Percentiles rank a stretch among this genome's conserved stretches.
Evolutionary conservation across 2,888 invertebrate species (phyloP).

Genomic region (Hedya salicella): DNA sequence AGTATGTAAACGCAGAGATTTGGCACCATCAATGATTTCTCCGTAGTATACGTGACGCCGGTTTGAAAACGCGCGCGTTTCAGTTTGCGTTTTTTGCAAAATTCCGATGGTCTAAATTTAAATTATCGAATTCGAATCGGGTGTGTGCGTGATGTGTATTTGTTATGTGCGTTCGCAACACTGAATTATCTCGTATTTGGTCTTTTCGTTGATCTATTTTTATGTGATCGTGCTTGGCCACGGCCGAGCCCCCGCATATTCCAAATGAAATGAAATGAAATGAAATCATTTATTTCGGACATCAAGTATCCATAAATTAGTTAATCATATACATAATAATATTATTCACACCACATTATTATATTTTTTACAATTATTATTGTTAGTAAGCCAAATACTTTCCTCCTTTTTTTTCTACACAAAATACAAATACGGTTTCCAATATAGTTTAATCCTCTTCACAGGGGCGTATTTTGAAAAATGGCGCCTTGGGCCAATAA

Average conservation of each 20-base stretch:
- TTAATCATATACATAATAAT: too few species aligned
- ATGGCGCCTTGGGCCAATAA: too few species aligned
- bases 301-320: too few species aligned
- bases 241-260: not conserved
- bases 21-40: constrained; percentile 47
- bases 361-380: too few species aligned
- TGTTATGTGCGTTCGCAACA: constrained; percentile 23
- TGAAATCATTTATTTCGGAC: too few species aligned
- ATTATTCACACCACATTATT: too few species aligned
- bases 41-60: constrained; percentile 47
- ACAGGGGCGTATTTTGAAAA: too few species aligned
- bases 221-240: constrained; percentile 2
- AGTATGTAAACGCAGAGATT: constrained; percentile 47
- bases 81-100: constrained; percentile 16
- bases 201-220: constrained; percentile 1
- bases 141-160: constrained; percentile 42
- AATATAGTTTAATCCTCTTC: too few species aligned
- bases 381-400: too few species aligned
- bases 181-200: constrained; percentile 1
- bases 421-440: too few species aligned
- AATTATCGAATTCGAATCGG: constrained; percentile 42
- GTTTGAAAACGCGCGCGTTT: constrained; percentile 45
- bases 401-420: too few species aligned
- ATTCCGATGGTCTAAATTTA: constrained; percentile 45
- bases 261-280: too few species aligned